Evolutionary conservation across 2,113 vertebrate genomes (phyloP), one percentile per base, ranked within the genome.

Genomic region (Epinephelus cyanopodus): DNA sequence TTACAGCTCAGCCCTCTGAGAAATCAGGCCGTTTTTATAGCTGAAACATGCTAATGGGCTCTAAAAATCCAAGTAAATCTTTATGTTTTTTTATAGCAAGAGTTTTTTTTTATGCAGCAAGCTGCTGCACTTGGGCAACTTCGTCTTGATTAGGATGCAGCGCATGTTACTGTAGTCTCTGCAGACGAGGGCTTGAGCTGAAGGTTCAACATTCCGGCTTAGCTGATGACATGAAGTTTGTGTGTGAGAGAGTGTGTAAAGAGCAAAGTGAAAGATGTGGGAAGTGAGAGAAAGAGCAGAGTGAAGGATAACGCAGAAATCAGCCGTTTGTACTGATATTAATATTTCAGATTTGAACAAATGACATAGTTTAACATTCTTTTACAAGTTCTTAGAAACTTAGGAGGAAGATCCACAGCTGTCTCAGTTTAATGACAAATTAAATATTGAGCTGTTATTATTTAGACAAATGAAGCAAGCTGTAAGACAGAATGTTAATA

Each of bases 121-220:
- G 45, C 37, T 25, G 53, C 33, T 76, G 23, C 58, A 33, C 37
- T 75, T 60, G 50, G 56, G 68, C 54, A 86, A 70, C 63, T 67
- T 79, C 7, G 54, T 58, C 64, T 58, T 37, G 57, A 89, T 91
- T 86, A 89, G 60, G 74, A 89, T 86, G 78, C 87, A 86, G 2
- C 2, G 21, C 60, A 52, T 61, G 79, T 79, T 79, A 53, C 66
- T 76, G 62, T 45, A 48, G 74, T 79, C 70, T 33, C 62, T 67
- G 53, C 19, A 85, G 72, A 79, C 39, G 52, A 23, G 39, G 5
- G 25, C 61, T 68, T 47, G 72, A 79, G 71, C 62, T 45, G 60
- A 57, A 63, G 58, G 12, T 63, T 84, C 53, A 65, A 73, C 61
- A 64, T 14, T 12, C 33, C 60, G 53, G 14, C 45, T 74, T 21